These are phyloP conservation scores for Caiman crocodilus DNA, from an alignment of 2,797 vertebrate genomes.

Conservation along the genomic window DNA sequence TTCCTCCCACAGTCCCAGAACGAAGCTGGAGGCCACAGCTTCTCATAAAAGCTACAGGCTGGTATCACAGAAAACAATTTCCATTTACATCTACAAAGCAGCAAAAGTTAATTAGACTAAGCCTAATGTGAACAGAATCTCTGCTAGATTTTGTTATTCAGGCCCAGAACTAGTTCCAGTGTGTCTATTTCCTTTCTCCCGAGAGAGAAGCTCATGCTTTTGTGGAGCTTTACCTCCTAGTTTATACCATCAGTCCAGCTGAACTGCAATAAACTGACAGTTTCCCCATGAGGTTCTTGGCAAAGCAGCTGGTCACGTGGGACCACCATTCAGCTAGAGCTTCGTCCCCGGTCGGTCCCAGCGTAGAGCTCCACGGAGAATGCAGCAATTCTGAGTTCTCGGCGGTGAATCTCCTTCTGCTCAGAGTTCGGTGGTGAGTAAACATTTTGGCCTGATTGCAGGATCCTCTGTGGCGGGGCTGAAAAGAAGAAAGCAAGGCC, in stretches of 20 bases:
- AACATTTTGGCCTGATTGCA: slow-evolving; percentile 84
- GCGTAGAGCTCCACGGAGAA: neutral
- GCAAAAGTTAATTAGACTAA: neutral
- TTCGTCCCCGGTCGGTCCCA: slow-evolving; percentile 40
- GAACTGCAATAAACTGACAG: neutral
- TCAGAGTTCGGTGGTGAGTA: slow-evolving; percentile 98
- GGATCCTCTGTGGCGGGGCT: slow-evolving; percentile 81
- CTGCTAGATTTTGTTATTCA: neutral
- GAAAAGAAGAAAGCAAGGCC: neutral
- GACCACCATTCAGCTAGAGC: neutral
- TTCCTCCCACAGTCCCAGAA: neutral
- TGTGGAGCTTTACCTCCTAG: neutral
- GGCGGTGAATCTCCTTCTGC: slow-evolving; percentile 30
- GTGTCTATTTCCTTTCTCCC: neutral
- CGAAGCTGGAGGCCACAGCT: rapidly evolving
- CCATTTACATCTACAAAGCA: neutral
- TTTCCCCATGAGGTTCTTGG: slow-evolving; percentile 44
- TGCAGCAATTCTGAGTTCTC: slow-evolving; percentile 19
- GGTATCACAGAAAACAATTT: neutral
- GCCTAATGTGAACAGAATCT: neutral
- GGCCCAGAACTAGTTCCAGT: slow-evolving; percentile 25
- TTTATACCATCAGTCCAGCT: slow-evolving; percentile 57
- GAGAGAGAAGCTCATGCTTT: neutral
- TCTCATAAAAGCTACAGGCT: neutral
- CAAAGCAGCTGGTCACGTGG: slow-evolving; percentile 4